Percentiles rank a stretch among this genome's conserved stretches.
These are phyloP conservation scores for Drusus annulatus DNA, from an alignment of 1,140 invertebrate genomes.

Conservation along the genomic window DNA sequence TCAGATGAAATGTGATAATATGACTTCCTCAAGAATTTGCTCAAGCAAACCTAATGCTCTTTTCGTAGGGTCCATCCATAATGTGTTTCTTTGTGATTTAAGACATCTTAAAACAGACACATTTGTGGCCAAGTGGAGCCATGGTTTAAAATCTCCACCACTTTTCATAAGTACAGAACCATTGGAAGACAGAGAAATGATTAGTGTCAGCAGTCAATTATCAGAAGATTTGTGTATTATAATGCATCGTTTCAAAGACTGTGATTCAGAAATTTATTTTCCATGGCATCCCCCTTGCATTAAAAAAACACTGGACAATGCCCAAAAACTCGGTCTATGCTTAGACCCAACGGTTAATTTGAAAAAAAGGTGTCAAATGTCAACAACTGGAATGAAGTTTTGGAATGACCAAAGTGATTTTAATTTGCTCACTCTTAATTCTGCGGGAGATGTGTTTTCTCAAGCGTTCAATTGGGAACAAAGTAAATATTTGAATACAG, in stretches of 20 bases:
- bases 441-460: slow-evolving; percentile 50
- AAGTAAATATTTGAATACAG: neutral
- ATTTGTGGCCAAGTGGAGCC: slow-evolving; percentile 47
- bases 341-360: slow-evolving; percentile 51
- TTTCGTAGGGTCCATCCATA: slow-evolving; percentile 44
- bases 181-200: slow-evolving; percentile 42
- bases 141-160: slow-evolving; percentile 47
- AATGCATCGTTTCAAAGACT: slow-evolving; percentile 31
- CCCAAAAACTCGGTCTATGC: slow-evolving; percentile 41
- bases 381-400: slow-evolving; percentile 41
- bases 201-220: slow-evolving; percentile 29
- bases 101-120: slow-evolving; percentile 32
- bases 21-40: slow-evolving; percentile 41
- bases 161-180: slow-evolving; percentile 28
- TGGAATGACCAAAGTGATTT: neutral
- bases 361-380: slow-evolving; percentile 41
- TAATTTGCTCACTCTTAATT: slow-evolving; percentile 44
- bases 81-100: slow-evolving; percentile 48
- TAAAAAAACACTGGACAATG: slow-evolving; percentile 37
- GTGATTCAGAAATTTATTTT: slow-evolving; percentile 24
- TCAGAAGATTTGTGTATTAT: slow-evolving; percentile 34
- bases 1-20: slow-evolving; percentile 46
- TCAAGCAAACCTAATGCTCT: slow-evolving; percentile 17
- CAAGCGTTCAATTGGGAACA: slow-evolving; percentile 28
- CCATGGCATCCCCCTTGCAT: slow-evolving; percentile 43